phyloP scores from a whole-genome alignment of 2,888 invertebrate genomes.

The Brachypalpus laphriformis region DNA sequence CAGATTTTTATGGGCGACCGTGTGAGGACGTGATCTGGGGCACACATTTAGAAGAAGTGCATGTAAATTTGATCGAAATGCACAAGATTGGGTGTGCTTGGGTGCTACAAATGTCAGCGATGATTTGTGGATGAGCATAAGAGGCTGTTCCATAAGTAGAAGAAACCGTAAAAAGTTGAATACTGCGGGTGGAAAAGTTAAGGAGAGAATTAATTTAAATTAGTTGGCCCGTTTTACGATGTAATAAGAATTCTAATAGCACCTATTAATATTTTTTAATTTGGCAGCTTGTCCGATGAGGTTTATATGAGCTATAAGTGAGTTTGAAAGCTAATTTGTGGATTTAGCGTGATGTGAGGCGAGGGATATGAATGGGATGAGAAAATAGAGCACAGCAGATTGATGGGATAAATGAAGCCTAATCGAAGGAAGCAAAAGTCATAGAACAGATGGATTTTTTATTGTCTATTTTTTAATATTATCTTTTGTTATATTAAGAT shows the following conservation, averaged over 20 bases:
- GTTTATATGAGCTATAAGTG: slow-evolving; percentile 14
- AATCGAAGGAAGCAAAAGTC: not conserved
- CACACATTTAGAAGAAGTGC: slow-evolving; percentile 4
- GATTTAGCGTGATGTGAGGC: not conserved
- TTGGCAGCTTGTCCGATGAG: not conserved
- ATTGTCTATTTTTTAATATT: not conserved
- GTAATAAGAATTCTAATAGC: slow-evolving; percentile 30
- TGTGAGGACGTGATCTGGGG: slow-evolving; percentile 41
- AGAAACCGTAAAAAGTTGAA: not conserved
- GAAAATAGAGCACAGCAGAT: not conserved
- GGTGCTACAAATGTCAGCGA: slow-evolving; percentile 44
- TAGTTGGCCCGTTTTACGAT: slow-evolving; percentile 28
- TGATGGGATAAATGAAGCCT: too few species aligned
- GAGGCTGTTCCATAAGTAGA: not conserved
- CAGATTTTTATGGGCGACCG: slow-evolving; percentile 7
- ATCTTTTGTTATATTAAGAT: not conserved
- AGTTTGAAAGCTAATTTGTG: not conserved
- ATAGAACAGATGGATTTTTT: not conserved
- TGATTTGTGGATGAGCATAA: slow-evolving; percentile 34
- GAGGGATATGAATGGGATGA: not conserved
- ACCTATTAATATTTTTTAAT: slow-evolving; percentile 14
- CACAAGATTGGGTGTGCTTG: slow-evolving; percentile 6
- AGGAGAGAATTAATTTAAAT: slow-evolving; percentile 23
- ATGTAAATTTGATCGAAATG: slow-evolving; percentile 3
- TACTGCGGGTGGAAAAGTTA: not conserved